Base-by-base conservation (phyloP, 1,140 invertebrate species). In the Aphelinus certus region DNA sequence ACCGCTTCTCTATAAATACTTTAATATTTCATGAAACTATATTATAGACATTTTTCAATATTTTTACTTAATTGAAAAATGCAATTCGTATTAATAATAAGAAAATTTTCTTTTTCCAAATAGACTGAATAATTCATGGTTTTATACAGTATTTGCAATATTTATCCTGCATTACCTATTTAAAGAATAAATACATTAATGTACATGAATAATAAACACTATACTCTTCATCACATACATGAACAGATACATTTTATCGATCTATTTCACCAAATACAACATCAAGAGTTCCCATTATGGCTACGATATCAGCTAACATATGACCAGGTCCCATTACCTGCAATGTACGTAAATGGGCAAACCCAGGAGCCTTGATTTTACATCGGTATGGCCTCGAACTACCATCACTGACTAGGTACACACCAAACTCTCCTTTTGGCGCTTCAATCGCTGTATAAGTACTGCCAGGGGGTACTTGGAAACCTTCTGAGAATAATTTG, bases 341-440 rank as follows among this genome's bases (percentile, higher is more conserved):
- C 2, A 98, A 81, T 6, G 92, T 94, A 42, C 96, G 95, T 78
- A 98, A 90, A 89, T 98, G 97, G 71, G 96, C 95, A 87, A 98
- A 98, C 7, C 97, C 97, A 43, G 97, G 97, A 3, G 97, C 97
- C 84, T 98, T 98, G 78, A 99, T 98, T 87, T 98, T 98, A 88
- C 97, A 98, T 76, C 98, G 88, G 88, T 99, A 99, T 2, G 98
- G 98, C 82, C 94, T 95, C 77, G 94, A 96, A 43, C 94, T 92
- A 1, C 98, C 98, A 87, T 99, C 98, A 10, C 97, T 96, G 0
- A 99, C 95, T n/a, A 99, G 89, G 84, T 99, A 99, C 10, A 99
- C 94, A 6, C 97, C 98, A 89, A 99, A 99, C 90, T 99, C 98
- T 62, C 98, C 95, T 87, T 99, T 99, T 2, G 98, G 98, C 3